phyloP scores from a whole-genome alignment of 2,888 invertebrate species.

The Myopa testacea region DNA sequence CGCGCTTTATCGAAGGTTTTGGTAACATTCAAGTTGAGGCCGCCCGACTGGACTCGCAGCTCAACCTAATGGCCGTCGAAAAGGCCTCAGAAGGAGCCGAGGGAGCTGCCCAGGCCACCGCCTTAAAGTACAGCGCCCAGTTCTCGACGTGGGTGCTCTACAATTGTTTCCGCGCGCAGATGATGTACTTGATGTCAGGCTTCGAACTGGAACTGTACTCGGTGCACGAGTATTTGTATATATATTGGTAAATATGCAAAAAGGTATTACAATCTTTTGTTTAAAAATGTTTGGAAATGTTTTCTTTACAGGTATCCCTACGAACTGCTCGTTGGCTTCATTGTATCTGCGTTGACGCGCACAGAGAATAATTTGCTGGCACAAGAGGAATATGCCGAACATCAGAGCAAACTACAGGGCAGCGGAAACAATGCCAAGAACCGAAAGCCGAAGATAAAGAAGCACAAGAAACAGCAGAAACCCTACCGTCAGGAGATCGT shows the following conservation, averaged over 20 bases:
- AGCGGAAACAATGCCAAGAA: constrained; percentile 55
- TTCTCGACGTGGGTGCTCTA: constrained; percentile 90
- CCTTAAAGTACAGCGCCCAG: constrained; percentile 62
- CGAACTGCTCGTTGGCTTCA: constrained; percentile 94
- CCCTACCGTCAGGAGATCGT: constrained; percentile 84
- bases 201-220: constrained; percentile 96
- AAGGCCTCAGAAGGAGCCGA: constrained; percentile 79
- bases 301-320: constrained; percentile 80
- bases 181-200: constrained; percentile 92
- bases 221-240: constrained; percentile 94
- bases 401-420: constrained; percentile 58
- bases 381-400: constrained; percentile 74
- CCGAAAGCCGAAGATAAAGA: constrained; percentile 68
- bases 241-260: constrained; percentile 81
- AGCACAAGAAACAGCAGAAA: constrained; percentile 75
- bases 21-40: constrained; percentile 93
- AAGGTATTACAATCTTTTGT: neutral
- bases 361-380: constrained; percentile 88
- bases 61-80: constrained; percentile 75
- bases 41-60: constrained; percentile 83
- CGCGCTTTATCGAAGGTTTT: constrained; percentile 85
- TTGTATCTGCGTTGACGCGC: constrained; percentile 88
- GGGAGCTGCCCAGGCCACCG: constrained; percentile 79
- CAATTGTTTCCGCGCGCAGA: constrained; percentile 92
- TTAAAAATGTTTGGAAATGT: neutral